phyloP scores from a whole-genome alignment of 2,888 invertebrate genomes.

The Gortyna flavago region DNA sequence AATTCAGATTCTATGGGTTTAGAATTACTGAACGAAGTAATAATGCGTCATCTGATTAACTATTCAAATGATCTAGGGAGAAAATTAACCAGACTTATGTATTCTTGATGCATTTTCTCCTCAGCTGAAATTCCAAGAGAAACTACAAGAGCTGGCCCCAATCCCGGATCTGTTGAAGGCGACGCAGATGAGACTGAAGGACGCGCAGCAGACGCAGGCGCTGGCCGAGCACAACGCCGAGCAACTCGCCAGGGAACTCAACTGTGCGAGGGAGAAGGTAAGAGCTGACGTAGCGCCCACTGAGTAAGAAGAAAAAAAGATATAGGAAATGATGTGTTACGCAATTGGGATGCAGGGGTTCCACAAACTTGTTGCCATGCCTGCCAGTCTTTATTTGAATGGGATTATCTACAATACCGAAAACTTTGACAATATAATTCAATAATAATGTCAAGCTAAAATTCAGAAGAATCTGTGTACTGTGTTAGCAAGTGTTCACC shows the following conservation, averaged over 20 bases:
- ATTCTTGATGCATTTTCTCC: neutral
- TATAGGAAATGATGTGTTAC: neutral
- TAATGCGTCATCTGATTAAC: neutral
- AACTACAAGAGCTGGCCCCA: constrained; percentile 92
- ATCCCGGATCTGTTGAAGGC: constrained; percentile 92
- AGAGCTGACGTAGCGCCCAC: too few species aligned
- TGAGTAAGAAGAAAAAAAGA: neutral
- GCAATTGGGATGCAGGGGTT: too few species aligned
- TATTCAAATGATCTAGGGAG: neutral
- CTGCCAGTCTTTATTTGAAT: neutral
- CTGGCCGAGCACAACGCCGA: constrained; percentile 92
- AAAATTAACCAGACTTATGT: neutral
- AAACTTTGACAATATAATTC: neutral
- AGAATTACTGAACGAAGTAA: neutral
- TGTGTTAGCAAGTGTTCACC: neutral
- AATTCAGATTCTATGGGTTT: neutral
- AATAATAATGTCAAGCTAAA: neutral
- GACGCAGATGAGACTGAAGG: constrained; percentile 92
- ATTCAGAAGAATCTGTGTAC: neutral
- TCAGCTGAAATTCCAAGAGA: constrained; percentile 92
- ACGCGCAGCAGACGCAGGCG: constrained; percentile 92
- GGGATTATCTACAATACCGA: neutral
- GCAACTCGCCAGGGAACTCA: constrained; percentile 91
- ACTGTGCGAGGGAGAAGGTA: constrained; percentile 91
- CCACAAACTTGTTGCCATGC: neutral